Evolutionary conservation across 2,113 vertebrate genomes (phyloP), one percentile per base, ranked within the genome.

Genomic region (Megaleporinus macrocephalus): DNA sequence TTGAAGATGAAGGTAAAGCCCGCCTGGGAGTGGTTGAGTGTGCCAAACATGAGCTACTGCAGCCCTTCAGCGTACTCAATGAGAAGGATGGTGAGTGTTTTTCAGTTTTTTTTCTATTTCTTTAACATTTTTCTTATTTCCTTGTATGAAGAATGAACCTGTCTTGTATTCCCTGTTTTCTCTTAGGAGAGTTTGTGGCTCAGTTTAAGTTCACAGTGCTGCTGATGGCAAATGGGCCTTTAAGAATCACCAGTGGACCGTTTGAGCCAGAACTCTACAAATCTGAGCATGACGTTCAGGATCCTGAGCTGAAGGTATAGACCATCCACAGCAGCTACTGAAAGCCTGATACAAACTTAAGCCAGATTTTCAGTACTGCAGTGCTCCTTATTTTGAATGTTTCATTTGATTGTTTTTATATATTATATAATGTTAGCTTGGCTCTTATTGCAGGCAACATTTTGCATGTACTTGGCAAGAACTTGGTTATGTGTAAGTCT

Each of bases 201-300:
- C 97, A 99, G 94, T 99, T 99, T 92, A 99, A 99, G 92, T 99
- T 99, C 94, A 99, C 97, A 69, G 97, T 99, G 90, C 93, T 99
- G 55, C 93, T 99, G 88, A 99, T 99, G 98, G 95, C 97, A 75
- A 99, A 99, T 20, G 97, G 97, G 20, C 97, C 98, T 49, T 95
- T 99, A 94, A 84, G 96, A 93, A 99, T 99, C 94, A 99, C 97
- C 69, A 97, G 94, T 47, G 96, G 96, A 85, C 96, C 96, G 82
- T 96, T 95, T 49, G 96, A 99, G 18, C 93, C 96, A 0, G 97
- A 99, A 20, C 91, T 98, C 59, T 99, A 97, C 93, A 96, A 96
- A 90, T 98, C 98, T 0, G 95, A 98, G 88, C 89, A 96, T 6
- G 97, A 98, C 47, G 96, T 99, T 85, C 96, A 99, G 80, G 98